Evolutionary conservation across 2,888 invertebrate species (phyloP).

Genomic region (Sabatieria punctata): DNA sequence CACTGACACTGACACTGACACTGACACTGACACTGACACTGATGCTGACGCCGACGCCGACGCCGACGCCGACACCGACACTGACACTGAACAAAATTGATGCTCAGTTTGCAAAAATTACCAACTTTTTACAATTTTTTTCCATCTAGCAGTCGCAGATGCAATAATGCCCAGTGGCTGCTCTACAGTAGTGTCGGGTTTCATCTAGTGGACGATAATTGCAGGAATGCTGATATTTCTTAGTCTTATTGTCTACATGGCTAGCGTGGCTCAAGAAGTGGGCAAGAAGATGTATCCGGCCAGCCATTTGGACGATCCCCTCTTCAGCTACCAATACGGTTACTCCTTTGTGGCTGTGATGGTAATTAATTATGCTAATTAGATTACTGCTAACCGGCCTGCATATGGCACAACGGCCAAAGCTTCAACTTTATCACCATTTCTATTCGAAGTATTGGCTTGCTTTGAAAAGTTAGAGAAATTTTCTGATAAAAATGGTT

Average conservation of each 20-base stretch:
- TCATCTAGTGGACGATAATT: neutral
- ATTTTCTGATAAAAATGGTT: too few relatives aligned
- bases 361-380: constrained; percentile 11
- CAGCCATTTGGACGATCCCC: constrained; percentile 26
- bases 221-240: constrained; percentile 25
- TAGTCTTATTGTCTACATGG: constrained; percentile 28
- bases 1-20: too few relatives aligned
- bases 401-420: neutral
- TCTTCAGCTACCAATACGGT: constrained; percentile 28
- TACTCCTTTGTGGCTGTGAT: constrained; percentile 26
- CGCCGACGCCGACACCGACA: too few relatives aligned
- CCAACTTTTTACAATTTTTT: too few relatives aligned
- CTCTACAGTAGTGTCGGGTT: neutral
- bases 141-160: too few relatives aligned
- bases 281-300: constrained; percentile 28
- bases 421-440: neutral
- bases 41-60: too few relatives aligned
- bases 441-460: too few relatives aligned
- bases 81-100: too few relatives aligned
- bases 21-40: too few relatives aligned
- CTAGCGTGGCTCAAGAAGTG: constrained; percentile 18
- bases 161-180: too few relatives aligned
- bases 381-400: neutral
- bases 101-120: too few relatives aligned
- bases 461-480: too few relatives aligned